Evolutionary conservation across 2,888 invertebrate genomes (phyloP).

Genomic region (Yponomeuta cagnagella): DNA sequence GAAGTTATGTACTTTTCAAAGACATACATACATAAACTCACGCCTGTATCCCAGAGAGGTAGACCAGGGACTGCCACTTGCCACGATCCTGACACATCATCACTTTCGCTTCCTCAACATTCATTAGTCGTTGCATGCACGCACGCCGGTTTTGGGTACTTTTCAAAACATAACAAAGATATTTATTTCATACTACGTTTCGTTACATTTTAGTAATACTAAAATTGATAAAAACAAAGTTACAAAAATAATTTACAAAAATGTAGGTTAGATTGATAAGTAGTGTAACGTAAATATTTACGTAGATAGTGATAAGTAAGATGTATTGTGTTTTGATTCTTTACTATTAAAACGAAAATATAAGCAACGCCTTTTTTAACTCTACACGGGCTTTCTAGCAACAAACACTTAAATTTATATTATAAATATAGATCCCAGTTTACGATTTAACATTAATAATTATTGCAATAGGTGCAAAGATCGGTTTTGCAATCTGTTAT

Average conservation of each 20-base stretch:
- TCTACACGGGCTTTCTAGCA: too few species aligned
- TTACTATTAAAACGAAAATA: neutral
- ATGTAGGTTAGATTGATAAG: neutral
- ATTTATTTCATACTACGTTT: neutral
- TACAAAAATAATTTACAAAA: neutral
- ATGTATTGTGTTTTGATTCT: neutral
- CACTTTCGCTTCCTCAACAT: too few species aligned
- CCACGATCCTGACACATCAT: too few species aligned
- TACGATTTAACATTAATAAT: neutral
- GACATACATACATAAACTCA: too few species aligned
- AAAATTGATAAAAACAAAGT: neutral
- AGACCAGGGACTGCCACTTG: too few species aligned
- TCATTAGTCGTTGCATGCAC: too few species aligned
- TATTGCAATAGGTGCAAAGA: slow-evolving; percentile 7
- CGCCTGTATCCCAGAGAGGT: too few species aligned
- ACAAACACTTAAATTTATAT: too few species aligned
- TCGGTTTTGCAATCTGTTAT: neutral
- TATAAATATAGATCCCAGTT: too few species aligned
- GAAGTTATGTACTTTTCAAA: neutral
- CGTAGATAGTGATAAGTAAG: neutral
- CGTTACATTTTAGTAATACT: neutral
- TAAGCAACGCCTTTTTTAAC: neutral
- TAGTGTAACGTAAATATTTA: neutral
- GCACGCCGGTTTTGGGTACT: too few species aligned
- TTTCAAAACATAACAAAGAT: too few species aligned